These are phyloP conservation scores for Hypolimnas misippus DNA, from an alignment of 2,888 invertebrate genomes.

Conservation along the genomic window DNA sequence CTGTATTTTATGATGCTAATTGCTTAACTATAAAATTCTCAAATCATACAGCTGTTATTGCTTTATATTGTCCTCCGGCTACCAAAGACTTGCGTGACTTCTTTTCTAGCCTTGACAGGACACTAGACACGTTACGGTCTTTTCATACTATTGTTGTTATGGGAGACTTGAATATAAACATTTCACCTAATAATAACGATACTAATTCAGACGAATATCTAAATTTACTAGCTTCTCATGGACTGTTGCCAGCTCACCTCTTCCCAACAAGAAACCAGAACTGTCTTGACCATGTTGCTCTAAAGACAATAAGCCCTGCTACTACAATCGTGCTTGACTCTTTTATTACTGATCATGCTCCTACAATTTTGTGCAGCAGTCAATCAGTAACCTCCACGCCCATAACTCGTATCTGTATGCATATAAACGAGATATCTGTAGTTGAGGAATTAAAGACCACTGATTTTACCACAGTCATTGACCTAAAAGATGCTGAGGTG, in stretches of 20 bases:
- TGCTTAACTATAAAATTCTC: background rate
- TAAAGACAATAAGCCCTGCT: background rate
- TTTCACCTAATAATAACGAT: background rate
- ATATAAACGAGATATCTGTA: background rate
- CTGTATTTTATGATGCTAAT: background rate
- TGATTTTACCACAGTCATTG: background rate
- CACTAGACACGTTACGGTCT: background rate
- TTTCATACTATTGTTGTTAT: background rate
- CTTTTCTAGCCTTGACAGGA: background rate
- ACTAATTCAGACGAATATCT: background rate
- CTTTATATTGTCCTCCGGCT: background rate
- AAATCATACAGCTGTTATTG: background rate
- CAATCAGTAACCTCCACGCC: too few species aligned
- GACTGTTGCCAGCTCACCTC: background rate
- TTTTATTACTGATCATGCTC: background rate
- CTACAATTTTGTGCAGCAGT: background rate
- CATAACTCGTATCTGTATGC: background rate
- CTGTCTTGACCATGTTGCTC: background rate
- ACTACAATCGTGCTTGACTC: background rate
- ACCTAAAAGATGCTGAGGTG: background rate
- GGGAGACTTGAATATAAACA: background rate
- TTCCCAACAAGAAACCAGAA: background rate
- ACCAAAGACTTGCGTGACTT: background rate
- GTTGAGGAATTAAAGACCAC: constrained; percentile 1
- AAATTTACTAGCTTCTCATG: background rate